Evolutionary conservation across 2,888 invertebrate species (phyloP).

Genomic region (Pterostichus niger): DNA sequence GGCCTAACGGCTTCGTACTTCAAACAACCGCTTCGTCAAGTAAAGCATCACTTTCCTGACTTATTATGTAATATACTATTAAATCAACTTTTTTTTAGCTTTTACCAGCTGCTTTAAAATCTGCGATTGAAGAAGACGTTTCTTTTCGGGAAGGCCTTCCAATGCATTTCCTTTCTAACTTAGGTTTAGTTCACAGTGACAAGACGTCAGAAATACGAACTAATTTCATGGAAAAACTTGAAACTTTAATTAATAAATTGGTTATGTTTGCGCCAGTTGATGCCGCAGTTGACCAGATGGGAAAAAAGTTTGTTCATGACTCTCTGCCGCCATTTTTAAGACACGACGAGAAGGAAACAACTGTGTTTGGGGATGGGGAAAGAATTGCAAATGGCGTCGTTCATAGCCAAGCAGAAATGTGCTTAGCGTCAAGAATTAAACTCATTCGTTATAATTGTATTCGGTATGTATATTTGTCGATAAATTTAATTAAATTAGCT

Average conservation of each 20-base stretch:
- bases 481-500: no score
- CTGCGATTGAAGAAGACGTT: conserved; percentile 85
- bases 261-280: conserved; percentile 84
- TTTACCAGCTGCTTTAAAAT: conserved; percentile 86
- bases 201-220: conserved; percentile 74
- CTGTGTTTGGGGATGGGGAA: conserved; percentile 87
- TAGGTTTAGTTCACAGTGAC: conserved; percentile 85
- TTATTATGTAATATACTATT: no score
- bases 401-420: conserved; percentile 82
- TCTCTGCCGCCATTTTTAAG: conserved; percentile 91
- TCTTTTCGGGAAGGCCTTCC: conserved; percentile 89
- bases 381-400: conserved; percentile 83
- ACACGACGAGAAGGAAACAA: conserved; percentile 83
- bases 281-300: conserved; percentile 91
- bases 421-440: conserved; percentile 81
- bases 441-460: conserved; percentile 80
- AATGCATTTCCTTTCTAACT: conserved; percentile 85
- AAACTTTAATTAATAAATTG: conserved; percentile 81
- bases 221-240: conserved; percentile 75
- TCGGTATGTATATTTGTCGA: conserved; percentile 70
- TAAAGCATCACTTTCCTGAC: no score
- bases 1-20: no score
- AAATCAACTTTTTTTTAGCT: no score
- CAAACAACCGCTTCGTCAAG: no score
- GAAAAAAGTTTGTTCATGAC: conserved; percentile 90